Evolutionary conservation across 2,888 invertebrate genomes (phyloP), one percentile per base, ranked within the genome.

Genomic region (Tetramorium bicarinatum): DNA sequence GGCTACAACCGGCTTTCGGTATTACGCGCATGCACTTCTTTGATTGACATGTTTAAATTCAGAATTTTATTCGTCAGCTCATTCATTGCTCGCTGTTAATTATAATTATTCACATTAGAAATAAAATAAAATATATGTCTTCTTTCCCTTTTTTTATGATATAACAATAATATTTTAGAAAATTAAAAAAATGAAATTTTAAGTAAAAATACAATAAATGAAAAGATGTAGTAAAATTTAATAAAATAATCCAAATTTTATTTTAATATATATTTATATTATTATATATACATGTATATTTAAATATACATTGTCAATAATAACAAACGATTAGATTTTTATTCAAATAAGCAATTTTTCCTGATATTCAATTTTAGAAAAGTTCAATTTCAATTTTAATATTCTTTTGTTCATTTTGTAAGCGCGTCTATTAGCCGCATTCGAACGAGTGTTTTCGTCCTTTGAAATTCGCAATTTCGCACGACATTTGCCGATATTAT

Each of bases 381-480:
- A 21, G 13, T 41, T 41, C 3, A 13, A 21, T 56, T 56, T 6
- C 13, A 25, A 56, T 25, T 56, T 0, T 56, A 56, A 25, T 56
- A 56, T 4, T 7, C 6, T 25, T 7, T 56, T 15, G 7, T 49
- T 54, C 0, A 29, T 15, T 56, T 56, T 56, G 1, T 0, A 56
- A 56, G 6, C 15, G 13, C n/a, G 9, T 64, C 62, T 0, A 13
- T 66, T 66, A 66, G 34, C 4, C 29, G 9, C 6, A 25, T 29
- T 47, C 8, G 2, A 44, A 15, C 11, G 3, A 34, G 18, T 47
- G 9, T 18, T 47, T 25, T 47, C 9, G 15, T 34, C 15, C 38
- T n/a, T 49, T n/a, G 34, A 69, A 69, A n/a, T 34, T 69, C n/a
- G n/a, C n/a, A 49, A 34, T 69, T 49, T 69, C 7, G 34, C 6